A percentile compares a stretch with the other conserved stretches of the same genome.
Evolutionary conservation across 2,113 vertebrate genomes (phyloP).

Genomic region (Delphinapterus leucas): DNA sequence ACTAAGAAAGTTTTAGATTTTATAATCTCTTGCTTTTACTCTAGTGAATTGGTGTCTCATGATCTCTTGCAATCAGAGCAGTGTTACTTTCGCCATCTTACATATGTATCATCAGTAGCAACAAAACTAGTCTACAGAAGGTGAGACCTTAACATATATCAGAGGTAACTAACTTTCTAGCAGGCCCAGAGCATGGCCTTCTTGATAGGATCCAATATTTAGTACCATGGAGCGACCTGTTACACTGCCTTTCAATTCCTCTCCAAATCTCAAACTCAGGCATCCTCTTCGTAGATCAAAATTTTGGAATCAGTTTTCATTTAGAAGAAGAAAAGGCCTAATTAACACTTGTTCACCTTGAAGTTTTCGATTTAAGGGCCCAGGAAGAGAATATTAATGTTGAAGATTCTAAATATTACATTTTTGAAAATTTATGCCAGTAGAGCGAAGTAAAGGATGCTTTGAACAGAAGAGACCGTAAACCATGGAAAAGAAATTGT

Average conservation of each 20-base stretch:
- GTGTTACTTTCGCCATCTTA: not conserved
- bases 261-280: not conserved
- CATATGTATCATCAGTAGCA: not conserved
- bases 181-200: not conserved
- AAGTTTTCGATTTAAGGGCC: not conserved
- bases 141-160: not conserved
- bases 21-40: not conserved
- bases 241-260: not conserved
- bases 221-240: not conserved
- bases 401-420: not conserved
- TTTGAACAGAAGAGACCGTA: not conserved
- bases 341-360: not conserved
- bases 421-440: not conserved
- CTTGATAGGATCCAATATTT: not conserved
- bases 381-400: not conserved
- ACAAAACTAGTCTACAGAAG: not conserved
- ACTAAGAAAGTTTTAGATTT: not conserved
- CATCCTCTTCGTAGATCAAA: not conserved
- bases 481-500: not conserved
- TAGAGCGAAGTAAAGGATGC: not conserved
- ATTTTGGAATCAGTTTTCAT: not conserved
- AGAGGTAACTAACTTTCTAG: not conserved
- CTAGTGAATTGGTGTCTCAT: not conserved
- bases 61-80: not conserved
- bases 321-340: not conserved